A percentile compares a stretch with the other conserved stretches of the same genome.
These are phyloP conservation scores for Ceratoteleas bidentatus DNA, from an alignment of 1,140 invertebrate genomes.

Conservation along the genomic window DNA sequence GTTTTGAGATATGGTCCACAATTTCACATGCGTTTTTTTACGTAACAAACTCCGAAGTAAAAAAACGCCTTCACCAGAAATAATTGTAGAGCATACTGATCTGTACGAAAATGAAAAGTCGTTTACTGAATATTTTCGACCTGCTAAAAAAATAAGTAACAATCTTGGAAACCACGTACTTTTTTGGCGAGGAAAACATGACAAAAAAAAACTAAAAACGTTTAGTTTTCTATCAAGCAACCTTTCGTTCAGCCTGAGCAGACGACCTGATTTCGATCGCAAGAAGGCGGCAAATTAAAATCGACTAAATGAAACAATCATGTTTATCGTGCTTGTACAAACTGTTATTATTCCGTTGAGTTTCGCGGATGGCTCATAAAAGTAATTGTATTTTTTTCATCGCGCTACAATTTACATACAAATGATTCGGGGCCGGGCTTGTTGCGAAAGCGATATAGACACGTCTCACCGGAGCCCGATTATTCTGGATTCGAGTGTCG, in stretches of 20 bases:
- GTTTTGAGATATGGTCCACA: too few species aligned
- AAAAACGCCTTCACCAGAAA: too few species aligned
- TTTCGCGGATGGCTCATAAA: slow-evolving; percentile 47
- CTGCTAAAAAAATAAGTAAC: too few species aligned
- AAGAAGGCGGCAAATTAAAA: slow-evolving; percentile 26
- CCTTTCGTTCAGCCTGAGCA: too few species aligned
- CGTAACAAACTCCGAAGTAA: too few species aligned
- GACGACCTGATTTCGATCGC: slow-evolving; percentile 4
- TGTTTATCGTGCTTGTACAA: slow-evolving; percentile 45
- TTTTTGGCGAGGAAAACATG: too few species aligned
- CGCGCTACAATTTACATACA: slow-evolving; percentile 56
- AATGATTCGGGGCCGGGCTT: slow-evolving; percentile 38
- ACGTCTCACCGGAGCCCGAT: slow-evolving; percentile 40
- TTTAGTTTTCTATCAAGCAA: too few species aligned
- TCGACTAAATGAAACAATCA: slow-evolving; percentile 48
- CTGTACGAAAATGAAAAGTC: too few species aligned
- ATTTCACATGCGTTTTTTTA: too few species aligned
- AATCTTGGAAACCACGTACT: too few species aligned
- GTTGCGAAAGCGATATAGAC: slow-evolving; percentile 41
- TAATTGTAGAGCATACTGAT: too few species aligned
- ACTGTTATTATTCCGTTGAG: slow-evolving; percentile 47
- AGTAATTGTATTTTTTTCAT: slow-evolving; percentile 60
- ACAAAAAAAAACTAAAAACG: neutral
- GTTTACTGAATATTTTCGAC: too few species aligned
- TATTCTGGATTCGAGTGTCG: slow-evolving; percentile 37